Conservation (phyloP, 2,113 vertebrate species). For the Nipponia nippon region DNA sequence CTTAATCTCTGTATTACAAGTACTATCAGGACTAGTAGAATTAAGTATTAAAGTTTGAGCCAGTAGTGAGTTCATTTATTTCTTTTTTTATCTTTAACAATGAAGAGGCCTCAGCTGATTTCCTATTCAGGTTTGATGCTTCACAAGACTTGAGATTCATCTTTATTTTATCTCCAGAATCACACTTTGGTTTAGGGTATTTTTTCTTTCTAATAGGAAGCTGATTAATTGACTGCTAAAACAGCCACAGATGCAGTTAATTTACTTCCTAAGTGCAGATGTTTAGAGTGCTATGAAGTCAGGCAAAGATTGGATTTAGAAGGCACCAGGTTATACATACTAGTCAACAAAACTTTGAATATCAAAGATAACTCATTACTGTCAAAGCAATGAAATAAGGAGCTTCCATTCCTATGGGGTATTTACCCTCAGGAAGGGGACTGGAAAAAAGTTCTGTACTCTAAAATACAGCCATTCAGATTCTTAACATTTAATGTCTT, state of each 20-base stretch:
- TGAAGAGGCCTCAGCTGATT: not conserved
- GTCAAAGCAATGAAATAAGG: not conserved
- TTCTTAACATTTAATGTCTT: not conserved
- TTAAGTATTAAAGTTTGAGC: not conserved
- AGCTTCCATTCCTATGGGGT: not conserved
- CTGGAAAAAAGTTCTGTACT: not conserved
- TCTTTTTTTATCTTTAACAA: not conserved
- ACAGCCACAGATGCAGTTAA: not conserved
- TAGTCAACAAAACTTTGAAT: not conserved
- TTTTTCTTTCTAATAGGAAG: not conserved
- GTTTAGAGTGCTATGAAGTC: not conserved
- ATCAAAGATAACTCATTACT: not conserved
- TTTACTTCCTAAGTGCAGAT: not conserved
- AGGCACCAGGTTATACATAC: not conserved
- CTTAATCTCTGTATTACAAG: not conserved
- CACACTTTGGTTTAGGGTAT: not conserved
- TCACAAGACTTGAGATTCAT: not conserved
- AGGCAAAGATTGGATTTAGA: not conserved
- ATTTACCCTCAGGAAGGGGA: not conserved
- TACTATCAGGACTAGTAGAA: not conserved
- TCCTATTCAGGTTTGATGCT: not conserved
- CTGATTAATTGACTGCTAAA: not conserved
- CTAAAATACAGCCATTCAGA: not conserved
- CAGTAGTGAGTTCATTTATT: not conserved
- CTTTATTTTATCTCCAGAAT: not conserved